Conservation (phyloP, 2,888 invertebrate genomes). For the Orchesella flavescens region DNA sequence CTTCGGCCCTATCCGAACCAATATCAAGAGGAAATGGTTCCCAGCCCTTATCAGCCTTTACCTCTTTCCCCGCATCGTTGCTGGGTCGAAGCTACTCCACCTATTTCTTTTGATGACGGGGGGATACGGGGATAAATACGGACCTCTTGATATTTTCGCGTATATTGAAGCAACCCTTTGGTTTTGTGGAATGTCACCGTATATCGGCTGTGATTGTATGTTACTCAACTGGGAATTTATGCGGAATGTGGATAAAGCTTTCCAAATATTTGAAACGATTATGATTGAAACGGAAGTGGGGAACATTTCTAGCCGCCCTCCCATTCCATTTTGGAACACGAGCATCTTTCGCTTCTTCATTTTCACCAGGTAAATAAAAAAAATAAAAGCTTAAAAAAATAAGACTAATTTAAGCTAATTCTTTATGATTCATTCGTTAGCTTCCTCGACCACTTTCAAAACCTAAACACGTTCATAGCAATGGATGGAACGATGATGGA, state of each 20-base stretch:
- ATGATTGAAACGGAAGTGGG: not conserved
- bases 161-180: constrained; percentile 18
- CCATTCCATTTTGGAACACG: too few species aligned
- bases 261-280: not conserved
- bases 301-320: too few species aligned
- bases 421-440: too few species aligned
- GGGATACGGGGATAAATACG: not conserved
- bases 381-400: too few species aligned
- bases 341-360: not conserved
- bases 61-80: too few species aligned
- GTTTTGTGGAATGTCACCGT: constrained; percentile 14
- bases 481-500: constrained; percentile 28
- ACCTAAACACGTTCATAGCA: constrained; percentile 8
- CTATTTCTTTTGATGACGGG: not conserved
- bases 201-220: constrained; percentile 10
- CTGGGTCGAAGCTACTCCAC: not conserved
- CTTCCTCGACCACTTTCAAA: constrained; percentile 16
- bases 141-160: constrained; percentile 1
- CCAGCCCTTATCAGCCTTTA: too few species aligned
- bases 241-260: constrained; percentile 8
- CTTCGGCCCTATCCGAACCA: too few species aligned
- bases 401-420: too few species aligned
- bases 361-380: not conserved
- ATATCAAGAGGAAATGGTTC: too few species aligned
- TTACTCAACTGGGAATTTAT: not conserved